Evolutionary conservation across 2,888 invertebrate species (phyloP).

Genomic region (Phyto melanocephala): DNA sequence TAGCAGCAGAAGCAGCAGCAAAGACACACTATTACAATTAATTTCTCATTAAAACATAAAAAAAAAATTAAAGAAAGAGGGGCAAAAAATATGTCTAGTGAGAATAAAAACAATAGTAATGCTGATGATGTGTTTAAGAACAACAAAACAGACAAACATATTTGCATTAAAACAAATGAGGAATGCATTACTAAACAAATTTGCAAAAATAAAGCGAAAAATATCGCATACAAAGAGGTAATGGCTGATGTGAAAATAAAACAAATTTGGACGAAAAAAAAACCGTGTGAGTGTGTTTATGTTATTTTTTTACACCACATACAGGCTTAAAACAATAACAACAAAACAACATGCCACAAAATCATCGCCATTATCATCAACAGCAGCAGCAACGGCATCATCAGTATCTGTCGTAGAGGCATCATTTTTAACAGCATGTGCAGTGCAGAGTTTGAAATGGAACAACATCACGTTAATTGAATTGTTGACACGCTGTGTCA

Average conservation of each 20-base stretch:
- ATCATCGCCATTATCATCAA: slow-evolving; percentile 67
- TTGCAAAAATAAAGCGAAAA: neutral
- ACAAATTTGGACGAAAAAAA: slow-evolving; percentile 1
- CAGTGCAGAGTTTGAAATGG: slow-evolving; percentile 48
- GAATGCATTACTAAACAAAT: slow-evolving; percentile 30
- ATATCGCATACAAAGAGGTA: slow-evolving; percentile 44
- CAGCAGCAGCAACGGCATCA: neutral
- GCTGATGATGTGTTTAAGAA: slow-evolving; percentile 3
- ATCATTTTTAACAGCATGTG: slow-evolving; percentile 14
- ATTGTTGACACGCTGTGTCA: slow-evolving; percentile 74
- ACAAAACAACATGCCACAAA: slow-evolving; percentile 70
- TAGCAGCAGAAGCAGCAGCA: slow-evolving; percentile 9
- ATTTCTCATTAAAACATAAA: slow-evolving; percentile 72
- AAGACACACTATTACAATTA: slow-evolving; percentile 69
- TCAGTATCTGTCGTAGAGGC: neutral
- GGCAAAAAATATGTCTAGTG: neutral
- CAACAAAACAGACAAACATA: neutral
- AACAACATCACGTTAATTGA: slow-evolving; percentile 76
- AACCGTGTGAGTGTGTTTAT: neutral
- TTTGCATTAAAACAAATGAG: neutral
- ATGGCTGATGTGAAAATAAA: slow-evolving; percentile 25
- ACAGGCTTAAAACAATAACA: neutral
- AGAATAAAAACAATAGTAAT: slow-evolving; percentile 31
- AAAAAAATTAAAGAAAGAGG: slow-evolving; percentile 24
- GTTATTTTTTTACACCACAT: neutral